Percentiles rank a stretch among this genome's conserved stretches.
Conservation (phyloP, 2,888 invertebrate species). For the Thymelicus sylvestris region DNA sequence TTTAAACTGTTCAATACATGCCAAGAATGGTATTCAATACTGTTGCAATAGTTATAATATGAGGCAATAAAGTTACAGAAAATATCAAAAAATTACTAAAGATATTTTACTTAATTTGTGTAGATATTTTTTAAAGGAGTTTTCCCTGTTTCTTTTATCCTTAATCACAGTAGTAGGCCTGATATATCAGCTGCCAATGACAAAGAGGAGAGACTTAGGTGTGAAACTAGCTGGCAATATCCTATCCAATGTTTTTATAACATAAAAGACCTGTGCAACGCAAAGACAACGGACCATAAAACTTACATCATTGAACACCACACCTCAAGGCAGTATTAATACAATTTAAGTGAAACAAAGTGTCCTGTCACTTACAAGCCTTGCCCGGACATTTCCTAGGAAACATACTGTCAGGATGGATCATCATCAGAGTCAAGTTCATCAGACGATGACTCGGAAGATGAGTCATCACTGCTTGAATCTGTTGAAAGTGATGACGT, state of each 20-base stretch:
- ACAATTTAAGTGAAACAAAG: not conserved
- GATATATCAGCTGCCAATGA: too few relatives aligned
- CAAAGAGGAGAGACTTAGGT: too few relatives aligned
- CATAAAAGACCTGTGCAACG: too few relatives aligned
- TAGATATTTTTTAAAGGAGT: too few relatives aligned
- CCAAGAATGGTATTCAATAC: not conserved
- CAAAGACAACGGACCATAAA: not conserved
- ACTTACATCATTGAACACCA: not conserved
- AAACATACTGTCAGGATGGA: slow-evolving; percentile 50
- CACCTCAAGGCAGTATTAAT: not conserved
- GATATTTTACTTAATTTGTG: too few relatives aligned
- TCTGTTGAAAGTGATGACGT: slow-evolving; percentile 51
- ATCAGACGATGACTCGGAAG: slow-evolving; percentile 54
- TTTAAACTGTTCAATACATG: not conserved
- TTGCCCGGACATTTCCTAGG: slow-evolving; percentile 33
- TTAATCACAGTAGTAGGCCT: too few relatives aligned
- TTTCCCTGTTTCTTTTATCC: too few relatives aligned
- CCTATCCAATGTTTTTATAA: too few relatives aligned
- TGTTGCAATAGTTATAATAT: not conserved
- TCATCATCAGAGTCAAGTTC: slow-evolving; percentile 76
- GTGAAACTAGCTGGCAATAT: too few relatives aligned
- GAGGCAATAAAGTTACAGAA: not conserved
- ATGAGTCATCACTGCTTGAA: slow-evolving; percentile 53
- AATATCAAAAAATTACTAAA: too few relatives aligned
- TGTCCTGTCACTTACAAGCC: slow-evolving; percentile 37